A percentile compares a stretch with the other conserved stretches of the same genome.
These are phyloP conservation scores for Kradibia gibbosae DNA, from an alignment of 1,140 invertebrate species.

Conservation along the genomic window DNA sequence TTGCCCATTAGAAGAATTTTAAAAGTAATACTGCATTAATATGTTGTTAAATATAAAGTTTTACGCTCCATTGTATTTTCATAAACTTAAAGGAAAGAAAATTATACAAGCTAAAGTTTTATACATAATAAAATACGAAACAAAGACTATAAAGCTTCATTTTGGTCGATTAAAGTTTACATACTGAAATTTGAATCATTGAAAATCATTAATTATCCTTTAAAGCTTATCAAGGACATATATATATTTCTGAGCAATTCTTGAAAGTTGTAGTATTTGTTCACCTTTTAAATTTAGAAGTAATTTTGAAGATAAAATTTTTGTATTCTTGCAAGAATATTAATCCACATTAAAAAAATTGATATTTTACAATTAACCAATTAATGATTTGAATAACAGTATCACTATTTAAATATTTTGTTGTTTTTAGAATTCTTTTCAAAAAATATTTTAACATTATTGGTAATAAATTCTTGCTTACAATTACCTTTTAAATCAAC, in stretches of 20 bases:
- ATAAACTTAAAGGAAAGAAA: too few relatives aligned
- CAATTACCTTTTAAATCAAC: not conserved
- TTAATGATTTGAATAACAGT: not conserved
- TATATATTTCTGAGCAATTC: not conserved
- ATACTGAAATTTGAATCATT: not conserved
- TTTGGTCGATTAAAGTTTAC: not conserved
- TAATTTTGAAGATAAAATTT: not conserved
- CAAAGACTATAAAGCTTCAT: too few relatives aligned
- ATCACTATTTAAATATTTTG: not conserved
- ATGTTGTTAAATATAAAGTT: too few relatives aligned
- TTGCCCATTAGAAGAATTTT: too few relatives aligned
- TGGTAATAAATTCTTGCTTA: not conserved
- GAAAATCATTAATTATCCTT: not conserved
- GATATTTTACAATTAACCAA: not conserved
- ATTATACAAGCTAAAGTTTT: too few relatives aligned
- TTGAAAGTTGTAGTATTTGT: not conserved
- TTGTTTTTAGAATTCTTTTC: too few relatives aligned
- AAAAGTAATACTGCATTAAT: too few relatives aligned
- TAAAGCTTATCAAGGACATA: not conserved
- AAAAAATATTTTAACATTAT: not conserved
- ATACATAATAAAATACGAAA: too few relatives aligned
- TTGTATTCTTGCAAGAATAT: not conserved
- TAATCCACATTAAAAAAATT: not conserved
- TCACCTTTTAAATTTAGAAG: not conserved
- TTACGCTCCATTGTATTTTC: too few relatives aligned